These are phyloP conservation scores for Irena cyanogastra DNA, from an alignment of 2,113 vertebrate species.

Conservation along the genomic window DNA sequence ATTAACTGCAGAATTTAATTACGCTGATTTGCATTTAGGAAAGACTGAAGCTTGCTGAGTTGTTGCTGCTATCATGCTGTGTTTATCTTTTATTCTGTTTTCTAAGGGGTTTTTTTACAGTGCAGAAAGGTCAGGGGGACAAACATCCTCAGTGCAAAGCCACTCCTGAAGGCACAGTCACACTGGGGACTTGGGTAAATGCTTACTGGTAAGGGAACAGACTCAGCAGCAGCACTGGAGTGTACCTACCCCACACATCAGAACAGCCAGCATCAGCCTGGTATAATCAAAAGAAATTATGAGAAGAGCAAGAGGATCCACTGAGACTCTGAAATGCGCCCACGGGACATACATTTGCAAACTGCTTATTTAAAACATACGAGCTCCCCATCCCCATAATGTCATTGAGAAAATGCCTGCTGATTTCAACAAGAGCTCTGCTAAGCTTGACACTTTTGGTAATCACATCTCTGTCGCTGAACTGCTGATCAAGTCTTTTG, in stretches of 20 bases:
- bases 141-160: not conserved
- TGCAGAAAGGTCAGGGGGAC: not conserved
- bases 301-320: not conserved
- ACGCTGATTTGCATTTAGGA: conserved; percentile 25
- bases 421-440: not conserved
- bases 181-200: not conserved
- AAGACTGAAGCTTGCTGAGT: conserved; percentile 27
- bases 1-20: conserved; percentile 26
- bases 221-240: not conserved
- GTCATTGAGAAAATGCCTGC: not conserved
- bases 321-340: not conserved
- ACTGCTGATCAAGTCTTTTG: conserved; percentile 11
- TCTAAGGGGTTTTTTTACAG: not conserved
- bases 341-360: not conserved
- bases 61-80: not conserved
- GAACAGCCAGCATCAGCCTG: not conserved
- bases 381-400: not conserved
- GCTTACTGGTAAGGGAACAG: not conserved
- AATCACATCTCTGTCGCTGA: not conserved
- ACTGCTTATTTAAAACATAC: not conserved
- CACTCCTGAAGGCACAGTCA: not conserved
- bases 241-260: not conserved
- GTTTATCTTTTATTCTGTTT: not conserved
- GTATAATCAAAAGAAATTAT: not conserved
- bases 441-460: not conserved